These are phyloP conservation scores for Listronotus bonariensis DNA, from an alignment of 1,140 invertebrate species.

Conservation along the genomic window DNA sequence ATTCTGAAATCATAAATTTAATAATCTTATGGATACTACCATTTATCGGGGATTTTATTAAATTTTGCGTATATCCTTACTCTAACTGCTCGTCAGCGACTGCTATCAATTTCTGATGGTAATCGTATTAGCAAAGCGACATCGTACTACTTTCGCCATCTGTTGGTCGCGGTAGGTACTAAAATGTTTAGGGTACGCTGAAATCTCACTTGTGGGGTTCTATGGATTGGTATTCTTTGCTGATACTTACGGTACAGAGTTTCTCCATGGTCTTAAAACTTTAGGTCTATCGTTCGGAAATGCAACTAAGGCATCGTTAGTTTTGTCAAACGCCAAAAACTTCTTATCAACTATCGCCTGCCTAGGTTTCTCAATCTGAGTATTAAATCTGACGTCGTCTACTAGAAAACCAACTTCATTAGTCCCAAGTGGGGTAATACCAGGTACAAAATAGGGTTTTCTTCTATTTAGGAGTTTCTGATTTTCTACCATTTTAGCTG, in stretches of 20 bases:
- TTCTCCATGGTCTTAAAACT: slow-evolving; percentile 40
- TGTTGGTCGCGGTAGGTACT: no score
- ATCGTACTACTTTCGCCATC: no score
- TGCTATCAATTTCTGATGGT: no score
- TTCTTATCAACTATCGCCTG: slow-evolving; percentile 27
- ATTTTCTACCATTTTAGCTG: not conserved
- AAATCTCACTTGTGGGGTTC: no score
- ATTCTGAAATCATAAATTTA: no score
- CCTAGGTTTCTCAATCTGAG: slow-evolving; percentile 31
- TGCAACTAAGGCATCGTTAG: slow-evolving; percentile 38
- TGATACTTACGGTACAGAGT: slow-evolving; percentile 34
- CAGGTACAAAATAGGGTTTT: slow-evolving; percentile 36
- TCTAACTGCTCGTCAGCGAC: no score
- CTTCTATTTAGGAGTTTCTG: slow-evolving; percentile 3
- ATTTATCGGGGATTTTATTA: no score
- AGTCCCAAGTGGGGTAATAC: slow-evolving; percentile 37
- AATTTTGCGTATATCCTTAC: no score
- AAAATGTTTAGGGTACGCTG: no score
- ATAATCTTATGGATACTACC: no score
- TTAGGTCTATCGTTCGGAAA: slow-evolving; percentile 45
- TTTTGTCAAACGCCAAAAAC: slow-evolving; percentile 21
- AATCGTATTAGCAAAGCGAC: no score
- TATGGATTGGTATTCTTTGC: no score
- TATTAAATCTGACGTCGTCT: slow-evolving; percentile 40
- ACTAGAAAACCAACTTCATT: slow-evolving; percentile 44